A percentile compares a stretch with the other conserved stretches of the same genome.
These are phyloP conservation scores for Chionoecetes opilio DNA, from an alignment of 1,140 invertebrate genomes.

Conservation along the genomic window DNA sequence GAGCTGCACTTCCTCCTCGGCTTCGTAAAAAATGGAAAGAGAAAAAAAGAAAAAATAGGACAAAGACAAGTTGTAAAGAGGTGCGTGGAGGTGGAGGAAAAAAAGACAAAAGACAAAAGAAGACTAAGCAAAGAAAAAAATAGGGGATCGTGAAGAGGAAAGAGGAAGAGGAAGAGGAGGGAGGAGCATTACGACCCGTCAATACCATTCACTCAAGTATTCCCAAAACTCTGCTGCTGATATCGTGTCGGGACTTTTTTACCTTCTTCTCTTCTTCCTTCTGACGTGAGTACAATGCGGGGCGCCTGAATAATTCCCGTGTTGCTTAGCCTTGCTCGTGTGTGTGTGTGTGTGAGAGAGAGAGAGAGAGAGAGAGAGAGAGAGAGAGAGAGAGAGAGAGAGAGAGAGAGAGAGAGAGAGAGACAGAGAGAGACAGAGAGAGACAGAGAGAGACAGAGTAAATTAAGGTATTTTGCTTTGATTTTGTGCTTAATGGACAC, in stretches of 20 bases:
- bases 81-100: too few species aligned
- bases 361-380: background rate
- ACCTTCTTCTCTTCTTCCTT: background rate
- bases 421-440: too few species aligned
- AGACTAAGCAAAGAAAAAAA: background rate
- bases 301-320: background rate
- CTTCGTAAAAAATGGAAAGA: background rate
- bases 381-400: background rate
- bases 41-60: background rate
- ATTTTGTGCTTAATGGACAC: too few species aligned
- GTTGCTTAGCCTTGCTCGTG: background rate
- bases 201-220: background rate
- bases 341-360: background rate
- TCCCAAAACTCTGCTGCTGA: background rate
- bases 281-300: background rate
- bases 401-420: background rate
- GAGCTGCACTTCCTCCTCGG: too few species aligned
- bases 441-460: too few species aligned
- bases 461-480: too few species aligned
- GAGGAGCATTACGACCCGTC: background rate
- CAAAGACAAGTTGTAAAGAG: too few species aligned
- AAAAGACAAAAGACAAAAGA: too few species aligned
- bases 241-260: background rate
- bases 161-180: background rate
- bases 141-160: background rate